These are phyloP conservation scores for Saccostrea glomerata DNA, from an alignment of 1,140 invertebrate species.

Conservation along the genomic window DNA sequence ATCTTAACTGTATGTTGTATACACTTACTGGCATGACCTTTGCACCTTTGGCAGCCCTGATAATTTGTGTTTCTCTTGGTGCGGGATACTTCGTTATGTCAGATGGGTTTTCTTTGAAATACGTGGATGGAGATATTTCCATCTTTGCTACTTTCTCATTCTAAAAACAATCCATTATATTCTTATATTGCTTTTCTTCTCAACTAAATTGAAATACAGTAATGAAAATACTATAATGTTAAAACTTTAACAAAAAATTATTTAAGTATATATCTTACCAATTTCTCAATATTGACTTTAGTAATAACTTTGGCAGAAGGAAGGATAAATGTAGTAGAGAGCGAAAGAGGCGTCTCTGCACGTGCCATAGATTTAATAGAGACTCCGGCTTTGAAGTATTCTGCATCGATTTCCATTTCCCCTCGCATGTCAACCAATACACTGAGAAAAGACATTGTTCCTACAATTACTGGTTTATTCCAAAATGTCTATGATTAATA, in stretches of 20 bases:
- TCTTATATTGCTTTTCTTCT: neutral
- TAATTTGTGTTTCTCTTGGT: neutral
- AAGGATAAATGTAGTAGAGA: neutral
- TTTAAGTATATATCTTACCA: constrained; percentile 44
- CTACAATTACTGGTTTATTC: too few species aligned
- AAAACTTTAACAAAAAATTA: too few species aligned
- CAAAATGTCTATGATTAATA: neutral
- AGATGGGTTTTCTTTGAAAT: constrained; percentile 10
- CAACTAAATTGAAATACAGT: neutral
- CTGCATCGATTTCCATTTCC: constrained; percentile 46
- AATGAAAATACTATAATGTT: neutral
- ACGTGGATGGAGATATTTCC: constrained; percentile 6
- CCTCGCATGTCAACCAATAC: constrained; percentile 44
- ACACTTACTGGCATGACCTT: neutral
- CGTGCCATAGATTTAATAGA: constrained; percentile 37
- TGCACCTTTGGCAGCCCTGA: neutral
- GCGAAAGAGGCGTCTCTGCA: constrained; percentile 34
- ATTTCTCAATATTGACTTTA: constrained; percentile 46
- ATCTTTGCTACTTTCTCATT: constrained; percentile 2
- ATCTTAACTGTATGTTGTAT: neutral
- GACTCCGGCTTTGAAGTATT: constrained; percentile 50
- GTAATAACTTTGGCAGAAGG: constrained; percentile 28
- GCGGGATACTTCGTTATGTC: neutral
- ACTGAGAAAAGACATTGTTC: constrained; percentile 20
- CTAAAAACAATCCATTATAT: neutral